A percentile compares a stretch with the other conserved stretches of the same genome.
Conservation (phyloP, 2,888 invertebrate genomes). For the Bellardia bayeri region DNA sequence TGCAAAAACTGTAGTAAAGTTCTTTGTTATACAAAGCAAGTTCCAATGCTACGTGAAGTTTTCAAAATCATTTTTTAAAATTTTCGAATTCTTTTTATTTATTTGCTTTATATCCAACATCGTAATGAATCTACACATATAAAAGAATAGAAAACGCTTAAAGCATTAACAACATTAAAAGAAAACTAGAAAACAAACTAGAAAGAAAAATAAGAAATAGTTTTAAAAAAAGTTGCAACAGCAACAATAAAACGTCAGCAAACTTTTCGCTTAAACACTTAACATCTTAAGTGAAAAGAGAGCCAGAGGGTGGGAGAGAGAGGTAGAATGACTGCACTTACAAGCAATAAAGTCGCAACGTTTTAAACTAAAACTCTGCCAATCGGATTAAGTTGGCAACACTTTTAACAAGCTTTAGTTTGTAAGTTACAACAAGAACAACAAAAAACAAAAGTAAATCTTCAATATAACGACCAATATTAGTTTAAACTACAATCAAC, state of each 20-base stretch:
- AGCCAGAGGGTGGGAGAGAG: not conserved
- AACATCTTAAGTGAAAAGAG: no score
- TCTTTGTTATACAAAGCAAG: no score
- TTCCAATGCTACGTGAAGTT: no score
- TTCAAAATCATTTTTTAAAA: no score
- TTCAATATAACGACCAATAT: constrained; percentile 17
- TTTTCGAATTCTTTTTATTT: constrained; percentile 7
- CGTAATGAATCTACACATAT: constrained; percentile 28
- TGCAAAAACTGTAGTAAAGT: no score
- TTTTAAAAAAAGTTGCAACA: not conserved
- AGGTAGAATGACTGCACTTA: not conserved
- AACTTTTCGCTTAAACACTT: no score
- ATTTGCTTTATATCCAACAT: not conserved
- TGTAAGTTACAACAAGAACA: not conserved
- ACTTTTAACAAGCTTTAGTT: constrained; percentile 35
- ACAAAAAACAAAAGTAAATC: constrained; percentile 18
- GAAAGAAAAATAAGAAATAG: constrained; percentile 7
- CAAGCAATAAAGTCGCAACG: not conserved
- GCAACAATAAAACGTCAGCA: no score
- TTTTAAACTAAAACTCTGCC: not conserved
- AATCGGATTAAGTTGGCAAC: constrained; percentile 42
- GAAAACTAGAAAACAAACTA: not conserved
- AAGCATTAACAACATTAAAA: constrained; percentile 31
- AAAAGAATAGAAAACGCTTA: constrained; percentile 19
- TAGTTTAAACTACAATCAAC: constrained; percentile 22